Conservation (phyloP, 2,113 vertebrate species). For the Sander lucioperca region DNA sequence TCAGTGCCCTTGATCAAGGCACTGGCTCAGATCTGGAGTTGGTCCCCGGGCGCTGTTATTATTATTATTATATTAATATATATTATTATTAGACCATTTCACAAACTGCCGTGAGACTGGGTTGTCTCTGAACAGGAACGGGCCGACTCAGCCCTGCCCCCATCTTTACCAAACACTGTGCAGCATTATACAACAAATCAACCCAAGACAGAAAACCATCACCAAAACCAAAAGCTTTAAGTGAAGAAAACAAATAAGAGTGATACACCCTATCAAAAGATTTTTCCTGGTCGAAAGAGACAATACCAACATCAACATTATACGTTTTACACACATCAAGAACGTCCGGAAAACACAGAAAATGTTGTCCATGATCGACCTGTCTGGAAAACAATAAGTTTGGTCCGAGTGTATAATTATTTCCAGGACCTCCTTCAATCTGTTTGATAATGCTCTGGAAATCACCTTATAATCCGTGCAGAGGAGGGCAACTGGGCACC, state of each 20-base stretch:
- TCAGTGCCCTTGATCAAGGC: too few relatives aligned
- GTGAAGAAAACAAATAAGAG: background rate
- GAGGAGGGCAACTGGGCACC: background rate
- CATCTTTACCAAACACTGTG: background rate
- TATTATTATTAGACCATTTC: too few relatives aligned
- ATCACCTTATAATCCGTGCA: background rate
- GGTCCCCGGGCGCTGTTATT: too few relatives aligned
- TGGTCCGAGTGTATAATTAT: background rate
- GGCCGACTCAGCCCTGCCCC: background rate
- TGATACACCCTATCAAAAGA: background rate
- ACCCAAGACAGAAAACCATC: background rate
- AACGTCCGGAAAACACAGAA: background rate
- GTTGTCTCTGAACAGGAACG: background rate
- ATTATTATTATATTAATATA: too few relatives aligned
- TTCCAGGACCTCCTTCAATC: background rate
- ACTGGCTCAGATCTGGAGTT: too few relatives aligned
- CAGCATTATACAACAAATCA: background rate
- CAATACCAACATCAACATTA: background rate
- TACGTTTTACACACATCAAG: background rate
- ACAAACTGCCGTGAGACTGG: too few relatives aligned
- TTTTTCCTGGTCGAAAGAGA: background rate
- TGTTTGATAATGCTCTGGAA: background rate
- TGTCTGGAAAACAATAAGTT: background rate
- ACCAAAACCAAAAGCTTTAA: background rate
- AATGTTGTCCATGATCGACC: background rate